Evolutionary conservation across 2,888 invertebrate species (phyloP).

Genomic region (Sicus ferrugineus): DNA sequence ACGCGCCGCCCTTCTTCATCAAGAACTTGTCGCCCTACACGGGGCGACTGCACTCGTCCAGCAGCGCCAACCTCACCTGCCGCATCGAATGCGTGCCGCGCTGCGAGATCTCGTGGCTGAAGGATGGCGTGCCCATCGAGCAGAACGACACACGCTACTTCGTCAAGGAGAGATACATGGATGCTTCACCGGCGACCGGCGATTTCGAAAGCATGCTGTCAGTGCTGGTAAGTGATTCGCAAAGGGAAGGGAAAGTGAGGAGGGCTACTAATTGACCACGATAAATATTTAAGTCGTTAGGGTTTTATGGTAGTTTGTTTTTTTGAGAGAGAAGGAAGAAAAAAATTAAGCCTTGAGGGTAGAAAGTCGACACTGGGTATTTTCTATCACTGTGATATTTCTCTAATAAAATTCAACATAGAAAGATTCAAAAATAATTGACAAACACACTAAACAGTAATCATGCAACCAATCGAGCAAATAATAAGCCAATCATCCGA

Average conservation of each 20-base stretch:
- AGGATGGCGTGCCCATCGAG: slow-evolving; percentile 75
- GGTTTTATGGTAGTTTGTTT: too few relatives aligned
- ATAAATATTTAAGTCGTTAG: too few relatives aligned
- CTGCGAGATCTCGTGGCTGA: slow-evolving; percentile 86
- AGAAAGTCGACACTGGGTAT: too few relatives aligned
- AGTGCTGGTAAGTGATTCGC: slow-evolving; percentile 71
- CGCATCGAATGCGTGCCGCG: slow-evolving; percentile 89
- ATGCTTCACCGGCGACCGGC: slow-evolving; percentile 79
- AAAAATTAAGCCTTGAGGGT: too few relatives aligned
- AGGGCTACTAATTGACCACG: too few relatives aligned
- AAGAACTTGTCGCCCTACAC: slow-evolving; percentile 83
- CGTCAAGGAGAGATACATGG: slow-evolving; percentile 72
- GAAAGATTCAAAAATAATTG: too few relatives aligned
- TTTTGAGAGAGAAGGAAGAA: too few relatives aligned
- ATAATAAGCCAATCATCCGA: too few relatives aligned
- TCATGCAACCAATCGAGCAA: too few relatives aligned
- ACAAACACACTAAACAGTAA: too few relatives aligned
- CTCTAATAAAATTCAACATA: too few relatives aligned
- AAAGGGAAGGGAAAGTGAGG: background rate
- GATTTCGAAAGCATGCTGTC: slow-evolving; percentile 90
- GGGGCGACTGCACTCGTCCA: slow-evolving; percentile 79
- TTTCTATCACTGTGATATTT: too few relatives aligned
- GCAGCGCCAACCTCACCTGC: slow-evolving; percentile 81
- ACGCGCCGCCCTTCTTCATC: slow-evolving; percentile 88
- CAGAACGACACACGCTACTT: slow-evolving; percentile 71